Base-by-base conservation (phyloP, 2,113 vertebrate genomes). In the Colaptes auratus region DNA sequence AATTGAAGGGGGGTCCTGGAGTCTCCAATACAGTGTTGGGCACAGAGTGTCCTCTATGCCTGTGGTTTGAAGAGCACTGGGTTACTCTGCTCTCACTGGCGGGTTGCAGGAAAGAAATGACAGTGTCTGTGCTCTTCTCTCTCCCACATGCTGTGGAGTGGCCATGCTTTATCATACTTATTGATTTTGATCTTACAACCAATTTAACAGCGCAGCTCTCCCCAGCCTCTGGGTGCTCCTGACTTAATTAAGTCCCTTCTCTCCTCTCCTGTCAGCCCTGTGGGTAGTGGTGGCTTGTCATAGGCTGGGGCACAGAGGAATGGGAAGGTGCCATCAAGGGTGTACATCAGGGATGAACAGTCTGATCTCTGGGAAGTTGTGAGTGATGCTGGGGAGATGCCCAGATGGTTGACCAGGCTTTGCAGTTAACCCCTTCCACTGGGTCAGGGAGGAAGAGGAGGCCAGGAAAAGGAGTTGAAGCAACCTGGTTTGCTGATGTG, bases 231-330 rank as follows among this genome's bases (percentile, higher is more conserved):
- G 67, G 83, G 56, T 69, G 82, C 80, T 90, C 10, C 61, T 70
- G 69, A 36, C 69, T 94, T 95, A 66, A 94, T 92, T 73, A 93
- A 92, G 39, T 50, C 63, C 70, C 56, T 90, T 72, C 59, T 52
- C 48, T 60, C 8, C 48, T 86, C 30, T 92, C 30, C 48, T 0
- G 0, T 53, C 67, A 81, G 72, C 36, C 56, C 60, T 1, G 23
- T 21, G 52, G 44, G 50, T 63, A 71, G 63, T 1, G 3, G 72
- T 44, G 28, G 20, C 59, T 81, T 55, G 52, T 36, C 53, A 44
- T 0, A 0, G 44, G 23, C 56, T 74, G 56, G 25, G 56, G 9
- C 15, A 14, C 0, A 0, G 33, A 42, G 0, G 59, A 85, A 86
- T 69, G 18, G 12, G 24, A 48, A 52, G 27, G 39, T 58, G 42